Percentiles rank a stretch among this genome's conserved stretches.
Conservation (phyloP, 2,113 vertebrate species). For the Sceloporus undulatus region DNA sequence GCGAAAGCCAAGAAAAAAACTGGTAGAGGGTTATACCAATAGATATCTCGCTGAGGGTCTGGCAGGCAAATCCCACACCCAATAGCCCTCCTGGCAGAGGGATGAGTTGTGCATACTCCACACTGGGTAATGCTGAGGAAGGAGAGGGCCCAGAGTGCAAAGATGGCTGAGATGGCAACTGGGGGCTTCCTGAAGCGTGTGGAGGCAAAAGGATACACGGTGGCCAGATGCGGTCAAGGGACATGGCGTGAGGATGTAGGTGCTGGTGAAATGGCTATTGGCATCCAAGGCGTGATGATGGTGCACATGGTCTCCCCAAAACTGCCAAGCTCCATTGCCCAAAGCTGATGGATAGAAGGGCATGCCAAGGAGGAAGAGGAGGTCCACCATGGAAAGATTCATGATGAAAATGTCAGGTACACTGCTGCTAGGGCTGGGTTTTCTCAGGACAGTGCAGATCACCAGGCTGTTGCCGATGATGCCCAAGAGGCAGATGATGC, state of each 20-base stretch:
- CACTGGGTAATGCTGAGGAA: constrained; percentile 69
- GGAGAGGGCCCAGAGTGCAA: constrained; percentile 62
- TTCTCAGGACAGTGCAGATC: constrained; percentile 77
- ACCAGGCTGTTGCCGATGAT: constrained; percentile 73
- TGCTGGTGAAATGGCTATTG: constrained; percentile 76
- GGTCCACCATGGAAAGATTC: constrained; percentile 70
- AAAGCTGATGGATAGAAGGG: constrained; percentile 75
- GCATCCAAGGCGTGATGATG: constrained; percentile 70
- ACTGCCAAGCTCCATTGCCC: constrained; percentile 68
- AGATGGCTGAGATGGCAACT: constrained; percentile 54
- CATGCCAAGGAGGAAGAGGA: constrained; percentile 72
- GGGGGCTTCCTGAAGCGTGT: constrained; percentile 62
- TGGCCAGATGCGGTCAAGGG: constrained; percentile 64
- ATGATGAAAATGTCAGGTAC: constrained; percentile 72
- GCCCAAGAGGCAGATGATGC: constrained; percentile 76
- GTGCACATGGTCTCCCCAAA: constrained; percentile 63
- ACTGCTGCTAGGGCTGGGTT: constrained; percentile 68
- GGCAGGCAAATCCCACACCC: constrained; percentile 67
- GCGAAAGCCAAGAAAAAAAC: constrained; percentile 79
- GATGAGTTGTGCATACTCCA: constrained; percentile 71
- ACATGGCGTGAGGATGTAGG: constrained; percentile 73
- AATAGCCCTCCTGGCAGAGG: constrained; percentile 58
- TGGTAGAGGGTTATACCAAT: constrained; percentile 79
- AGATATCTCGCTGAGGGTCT: constrained; percentile 62
- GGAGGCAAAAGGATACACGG: constrained; percentile 65